These are phyloP conservation scores for Antedon mediterranea DNA, from an alignment of 53 echinoderm and acorn worm species.

Conservation along the genomic window DNA sequence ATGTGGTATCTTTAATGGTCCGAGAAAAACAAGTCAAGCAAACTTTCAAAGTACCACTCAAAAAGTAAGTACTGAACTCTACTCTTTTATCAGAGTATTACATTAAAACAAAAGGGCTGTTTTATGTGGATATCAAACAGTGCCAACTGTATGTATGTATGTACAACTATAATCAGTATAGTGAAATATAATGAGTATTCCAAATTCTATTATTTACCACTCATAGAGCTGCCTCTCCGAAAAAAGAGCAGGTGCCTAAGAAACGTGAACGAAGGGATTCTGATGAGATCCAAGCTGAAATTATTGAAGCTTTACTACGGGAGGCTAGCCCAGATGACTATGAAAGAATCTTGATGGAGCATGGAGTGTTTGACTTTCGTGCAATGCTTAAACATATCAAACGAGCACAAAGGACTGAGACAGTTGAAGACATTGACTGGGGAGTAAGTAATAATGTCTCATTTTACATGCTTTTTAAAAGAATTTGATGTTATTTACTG, in stretches of 20 bases:
- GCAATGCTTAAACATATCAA: constrained; percentile 56
- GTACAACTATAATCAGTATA: no score
- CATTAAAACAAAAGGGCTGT: no score
- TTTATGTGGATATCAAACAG: no score
- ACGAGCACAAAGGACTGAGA: background rate
- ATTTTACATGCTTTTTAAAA: no score
- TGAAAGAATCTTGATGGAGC: constrained; percentile 53
- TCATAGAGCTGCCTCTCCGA: background rate
- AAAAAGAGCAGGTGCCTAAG: background rate
- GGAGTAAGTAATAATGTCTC: background rate
- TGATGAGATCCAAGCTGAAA: background rate
- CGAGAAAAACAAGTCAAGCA: constrained; percentile 35
- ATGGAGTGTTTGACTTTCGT: constrained; percentile 81
- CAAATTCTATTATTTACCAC: background rate
- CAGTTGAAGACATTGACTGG: background rate
- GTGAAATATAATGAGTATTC: no score
- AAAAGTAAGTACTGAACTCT: constrained; percentile 25
- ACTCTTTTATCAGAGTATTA: background rate
- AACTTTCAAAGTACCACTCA: constrained; percentile 36
- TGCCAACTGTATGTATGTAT: no score
- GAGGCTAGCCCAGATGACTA: constrained; percentile 70
- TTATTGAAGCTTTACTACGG: constrained; percentile 35
- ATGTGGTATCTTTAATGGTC: constrained; percentile 74
- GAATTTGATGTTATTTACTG: no score
- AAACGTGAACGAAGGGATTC: background rate